A percentile compares a stretch with the other conserved stretches of the same genome.
These are phyloP conservation scores for Mellilla xanthometata DNA, from an alignment of 2,888 invertebrate genomes.

Conservation along the genomic window DNA sequence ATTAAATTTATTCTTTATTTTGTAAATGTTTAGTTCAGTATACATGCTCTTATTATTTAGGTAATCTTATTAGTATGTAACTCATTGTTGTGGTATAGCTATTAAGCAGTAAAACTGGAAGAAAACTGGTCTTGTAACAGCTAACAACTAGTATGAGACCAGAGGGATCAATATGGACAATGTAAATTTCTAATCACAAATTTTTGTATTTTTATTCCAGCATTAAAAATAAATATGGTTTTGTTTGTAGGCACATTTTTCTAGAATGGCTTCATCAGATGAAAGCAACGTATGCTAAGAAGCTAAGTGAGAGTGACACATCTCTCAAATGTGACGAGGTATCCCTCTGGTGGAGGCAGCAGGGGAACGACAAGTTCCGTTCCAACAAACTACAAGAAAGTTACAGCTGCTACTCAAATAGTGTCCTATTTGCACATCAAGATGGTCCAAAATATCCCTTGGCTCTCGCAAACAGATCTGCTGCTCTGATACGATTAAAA, in stretches of 20 bases:
- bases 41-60: too few relatives aligned
- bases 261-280: constrained; percentile 67
- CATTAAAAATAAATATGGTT: neutral
- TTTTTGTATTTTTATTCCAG: too few relatives aligned
- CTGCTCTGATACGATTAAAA: constrained; percentile 83
- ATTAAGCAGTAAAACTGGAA: too few relatives aligned
- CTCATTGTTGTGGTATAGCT: too few relatives aligned
- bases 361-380: constrained; percentile 84
- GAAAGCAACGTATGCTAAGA: constrained; percentile 53
- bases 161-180: too few relatives aligned
- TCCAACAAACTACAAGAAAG: constrained; percentile 75
- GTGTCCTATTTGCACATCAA: constrained; percentile 82
- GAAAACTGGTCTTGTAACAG: too few relatives aligned
- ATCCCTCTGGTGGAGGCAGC: constrained; percentile 65
- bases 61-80: too few relatives aligned
- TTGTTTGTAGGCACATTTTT: constrained; percentile 52
- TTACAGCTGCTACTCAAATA: constrained; percentile 83
- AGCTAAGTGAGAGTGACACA: constrained; percentile 50
- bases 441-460: constrained; percentile 81
- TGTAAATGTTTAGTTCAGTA: too few relatives aligned
- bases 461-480: constrained; percentile 87
- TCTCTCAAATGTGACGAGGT: constrained; percentile 62
- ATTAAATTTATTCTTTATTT: too few relatives aligned
- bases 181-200: too few relatives aligned
- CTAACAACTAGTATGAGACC: too few relatives aligned